phyloP scores from a whole-genome alignment of 2,797 vertebrate species.

The Eulemur albifrons region DNA sequence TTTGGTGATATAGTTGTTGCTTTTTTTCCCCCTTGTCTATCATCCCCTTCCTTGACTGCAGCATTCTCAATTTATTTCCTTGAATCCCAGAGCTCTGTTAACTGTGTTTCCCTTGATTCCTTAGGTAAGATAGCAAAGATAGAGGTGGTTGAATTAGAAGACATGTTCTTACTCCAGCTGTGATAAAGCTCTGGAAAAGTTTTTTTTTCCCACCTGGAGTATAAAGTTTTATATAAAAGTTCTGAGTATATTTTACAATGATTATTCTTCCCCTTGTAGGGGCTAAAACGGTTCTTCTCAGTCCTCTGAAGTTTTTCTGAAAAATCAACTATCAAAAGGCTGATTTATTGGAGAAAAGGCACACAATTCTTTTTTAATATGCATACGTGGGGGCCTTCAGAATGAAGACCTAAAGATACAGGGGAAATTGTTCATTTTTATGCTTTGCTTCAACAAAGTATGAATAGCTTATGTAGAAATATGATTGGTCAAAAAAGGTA shows the following conservation, averaged over 20 bases:
- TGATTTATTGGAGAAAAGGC: no score
- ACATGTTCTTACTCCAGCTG: not conserved
- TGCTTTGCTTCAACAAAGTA: no score
- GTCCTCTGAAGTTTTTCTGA: no score
- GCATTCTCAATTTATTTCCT: not conserved
- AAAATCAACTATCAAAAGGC: no score
- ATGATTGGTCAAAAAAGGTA: no score
- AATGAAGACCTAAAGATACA: no score
- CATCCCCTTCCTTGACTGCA: not conserved
- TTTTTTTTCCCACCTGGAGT: not conserved
- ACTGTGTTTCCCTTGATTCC: not conserved
- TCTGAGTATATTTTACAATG: not conserved
- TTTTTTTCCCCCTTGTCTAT: not conserved
- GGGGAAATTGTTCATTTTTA: no score
- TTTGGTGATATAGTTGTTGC: not conserved
- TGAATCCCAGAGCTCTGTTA: not conserved
- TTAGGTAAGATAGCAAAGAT: not conserved
- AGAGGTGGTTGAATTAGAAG: not conserved
- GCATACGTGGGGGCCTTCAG: no score
- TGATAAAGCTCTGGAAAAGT: not conserved
- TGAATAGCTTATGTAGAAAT: no score
- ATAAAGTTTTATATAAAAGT: not conserved
- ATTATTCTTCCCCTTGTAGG: not conserved
- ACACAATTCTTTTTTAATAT: no score
- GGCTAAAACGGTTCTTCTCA: no score